Percentiles rank a stretch among this genome's conserved stretches.
Evolutionary conservation across 2,797 vertebrate genomes (phyloP).

Genomic region (Enteromius viviparus): DNA sequence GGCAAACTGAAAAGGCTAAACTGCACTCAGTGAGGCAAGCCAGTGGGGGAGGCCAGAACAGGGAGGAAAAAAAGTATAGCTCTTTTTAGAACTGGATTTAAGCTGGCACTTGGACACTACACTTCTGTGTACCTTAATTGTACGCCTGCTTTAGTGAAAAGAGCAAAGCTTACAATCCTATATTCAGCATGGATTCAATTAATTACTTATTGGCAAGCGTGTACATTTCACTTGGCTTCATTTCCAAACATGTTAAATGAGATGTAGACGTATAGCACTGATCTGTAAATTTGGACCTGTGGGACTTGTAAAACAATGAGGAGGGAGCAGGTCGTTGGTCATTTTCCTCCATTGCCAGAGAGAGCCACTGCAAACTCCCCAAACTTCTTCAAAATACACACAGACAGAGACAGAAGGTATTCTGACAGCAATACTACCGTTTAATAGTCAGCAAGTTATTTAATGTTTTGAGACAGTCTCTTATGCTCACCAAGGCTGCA

Average conservation of each 20-base stretch:
- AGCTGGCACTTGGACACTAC: slow-evolving; percentile 76
- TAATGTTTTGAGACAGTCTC: neutral
- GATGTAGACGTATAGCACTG: neutral
- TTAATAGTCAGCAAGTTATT: neutral
- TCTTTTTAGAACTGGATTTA: slow-evolving; percentile 78
- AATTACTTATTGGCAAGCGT: slow-evolving; percentile 21
- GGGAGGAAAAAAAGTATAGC: slow-evolving; percentile 76
- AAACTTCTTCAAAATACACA: slow-evolving; percentile 6
- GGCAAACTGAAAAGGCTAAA: slow-evolving; percentile 82
- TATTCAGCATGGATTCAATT: slow-evolving; percentile 39
- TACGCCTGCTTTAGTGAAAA: slow-evolving; percentile 70
- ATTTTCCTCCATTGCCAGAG: slow-evolving; percentile 10
- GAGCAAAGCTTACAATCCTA: slow-evolving; percentile 55
- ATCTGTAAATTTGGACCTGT: slow-evolving; percentile 18
- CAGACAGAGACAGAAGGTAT: neutral
- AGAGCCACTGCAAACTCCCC: neutral
- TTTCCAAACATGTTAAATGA: slow-evolving; percentile 10
- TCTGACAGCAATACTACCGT: neutral
- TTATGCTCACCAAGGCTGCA: neutral
- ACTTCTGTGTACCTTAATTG: slow-evolving; percentile 75
- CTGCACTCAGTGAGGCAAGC: slow-evolving; percentile 73
- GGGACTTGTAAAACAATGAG: slow-evolving; percentile 28
- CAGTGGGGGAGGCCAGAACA: slow-evolving; percentile 71
- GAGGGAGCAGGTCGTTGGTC: slow-evolving; percentile 11
- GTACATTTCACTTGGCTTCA: slow-evolving; percentile 12